Percentiles rank a stretch among this genome's conserved stretches.
These are phyloP conservation scores for Chloropsis cyanopogon DNA, from an alignment of 2,113 vertebrate genomes.

Conservation along the genomic window DNA sequence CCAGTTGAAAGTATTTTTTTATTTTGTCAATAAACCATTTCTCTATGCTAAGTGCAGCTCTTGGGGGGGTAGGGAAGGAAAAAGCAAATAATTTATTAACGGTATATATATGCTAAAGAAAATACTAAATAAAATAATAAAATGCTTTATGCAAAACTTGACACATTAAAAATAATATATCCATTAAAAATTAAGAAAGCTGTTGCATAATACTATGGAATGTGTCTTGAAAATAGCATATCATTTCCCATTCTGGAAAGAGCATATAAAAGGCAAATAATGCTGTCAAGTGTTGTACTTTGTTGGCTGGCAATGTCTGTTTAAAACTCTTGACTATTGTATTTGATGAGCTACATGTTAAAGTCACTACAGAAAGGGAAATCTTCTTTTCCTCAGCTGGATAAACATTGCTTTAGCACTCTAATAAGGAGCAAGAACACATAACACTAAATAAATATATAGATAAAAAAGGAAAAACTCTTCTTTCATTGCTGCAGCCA, in stretches of 20 bases:
- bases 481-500: constrained; percentile 3
- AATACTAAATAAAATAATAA: constrained; percentile 62
- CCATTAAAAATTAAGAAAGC: constrained; percentile 45
- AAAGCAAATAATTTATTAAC: constrained; percentile 56
- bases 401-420: constrained; percentile 51
- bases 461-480: constrained; percentile 26
- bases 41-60: constrained; percentile 1
- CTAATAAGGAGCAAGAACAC: constrained; percentile 51
- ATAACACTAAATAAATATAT: constrained; percentile 57
- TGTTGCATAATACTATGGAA: constrained; percentile 29
- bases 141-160: constrained; percentile 57
- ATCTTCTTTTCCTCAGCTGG: constrained; percentile 3
- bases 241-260: constrained; percentile 9
- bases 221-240: constrained; percentile 46
- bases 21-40: constrained; percentile 39
- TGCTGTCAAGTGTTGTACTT: constrained; percentile 29
- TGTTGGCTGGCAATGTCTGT: constrained; percentile 18
- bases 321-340: constrained; percentile 24
- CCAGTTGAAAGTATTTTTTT: constrained; percentile 43
- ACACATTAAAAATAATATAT: constrained; percentile 41
- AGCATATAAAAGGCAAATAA: constrained; percentile 15
- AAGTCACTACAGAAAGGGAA: constrained; percentile 54
- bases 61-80: not conserved
- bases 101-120: constrained; percentile 48
- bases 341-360: constrained; percentile 27